phyloP scores from a whole-genome alignment of 2,888 invertebrate genomes.

The Leptopterna dolabrata region DNA sequence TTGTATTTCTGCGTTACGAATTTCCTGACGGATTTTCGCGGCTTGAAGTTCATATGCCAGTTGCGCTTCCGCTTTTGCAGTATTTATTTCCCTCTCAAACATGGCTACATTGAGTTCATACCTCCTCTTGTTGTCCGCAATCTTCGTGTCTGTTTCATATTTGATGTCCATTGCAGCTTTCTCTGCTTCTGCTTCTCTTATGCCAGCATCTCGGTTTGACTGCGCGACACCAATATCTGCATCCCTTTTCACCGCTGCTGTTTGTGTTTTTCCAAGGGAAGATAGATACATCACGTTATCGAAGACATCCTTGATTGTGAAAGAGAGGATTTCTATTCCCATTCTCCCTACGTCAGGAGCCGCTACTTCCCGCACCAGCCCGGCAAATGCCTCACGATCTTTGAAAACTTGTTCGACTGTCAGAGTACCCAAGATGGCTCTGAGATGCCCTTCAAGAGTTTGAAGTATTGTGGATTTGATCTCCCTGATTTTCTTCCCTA shows the following conservation, averaged over 20 bases:
- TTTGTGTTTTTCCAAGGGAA: constrained; percentile 92
- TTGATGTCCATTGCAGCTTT: constrained; percentile 96
- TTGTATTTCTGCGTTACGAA: constrained; percentile 96
- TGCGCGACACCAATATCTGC: constrained; percentile 94
- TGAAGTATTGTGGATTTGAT: constrained; percentile 93
- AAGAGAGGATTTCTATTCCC: constrained; percentile 98
- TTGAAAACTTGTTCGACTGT: constrained; percentile 98
- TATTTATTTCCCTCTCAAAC: constrained; percentile 97
- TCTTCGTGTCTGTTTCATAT: constrained; percentile 94
- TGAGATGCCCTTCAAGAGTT: constrained; percentile 94
- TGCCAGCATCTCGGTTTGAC: constrained; percentile 96
- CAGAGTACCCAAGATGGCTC: constrained; percentile 95
- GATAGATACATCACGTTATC: constrained; percentile 96
- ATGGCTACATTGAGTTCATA: constrained; percentile 95
- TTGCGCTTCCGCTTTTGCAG: constrained; percentile 97
- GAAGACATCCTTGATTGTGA: constrained; percentile 98
- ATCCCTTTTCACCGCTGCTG: constrained; percentile 92
- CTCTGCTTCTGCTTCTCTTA: constrained; percentile 96
- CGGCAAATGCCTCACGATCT: constrained; percentile 98
- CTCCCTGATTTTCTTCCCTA: constrained; percentile 89
- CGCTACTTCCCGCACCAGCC: constrained; percentile 95
- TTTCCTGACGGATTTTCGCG: constrained; percentile 93
- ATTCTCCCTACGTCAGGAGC: constrained; percentile 98
- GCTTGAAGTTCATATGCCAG: constrained; percentile 96
- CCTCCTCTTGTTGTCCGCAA: constrained; percentile 92